Evolutionary conservation across 2,888 invertebrate genomes (phyloP).

Genomic region (Chrysotoxum bicinctum): DNA sequence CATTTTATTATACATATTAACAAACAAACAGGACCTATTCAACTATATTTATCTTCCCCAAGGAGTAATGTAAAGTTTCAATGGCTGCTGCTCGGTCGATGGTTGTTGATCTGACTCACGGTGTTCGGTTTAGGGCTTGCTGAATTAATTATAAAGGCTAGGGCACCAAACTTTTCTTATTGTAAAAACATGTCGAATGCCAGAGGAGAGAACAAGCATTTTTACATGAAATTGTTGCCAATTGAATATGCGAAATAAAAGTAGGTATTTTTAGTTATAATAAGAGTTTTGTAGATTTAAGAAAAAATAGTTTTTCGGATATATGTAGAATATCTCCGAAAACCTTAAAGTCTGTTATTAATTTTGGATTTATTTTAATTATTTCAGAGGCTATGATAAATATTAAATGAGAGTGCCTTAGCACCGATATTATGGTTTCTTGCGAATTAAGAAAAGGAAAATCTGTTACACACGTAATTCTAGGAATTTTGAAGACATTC

Average conservation of each 20-base stretch:
- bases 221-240: neutral
- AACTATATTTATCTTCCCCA: neutral
- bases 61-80: neutral
- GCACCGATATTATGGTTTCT: neutral
- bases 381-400: constrained; percentile 27
- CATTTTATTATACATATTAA: constrained; percentile 61
- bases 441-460: neutral
- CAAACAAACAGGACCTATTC: constrained; percentile 31
- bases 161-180: neutral
- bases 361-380: constrained; percentile 28
- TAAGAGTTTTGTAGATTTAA: constrained; percentile 11
- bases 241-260: constrained; percentile 38
- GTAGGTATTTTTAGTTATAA: neutral
- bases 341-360: constrained; percentile 2
- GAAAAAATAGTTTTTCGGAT: neutral
- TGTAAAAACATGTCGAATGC: constrained; percentile 9
- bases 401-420: neutral
- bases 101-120: neutral
- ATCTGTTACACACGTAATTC: neutral
- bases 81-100: neutral
- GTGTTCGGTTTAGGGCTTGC: neutral
- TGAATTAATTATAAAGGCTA: constrained; percentile 40
- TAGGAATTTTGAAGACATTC: neutral
- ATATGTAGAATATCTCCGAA: neutral
- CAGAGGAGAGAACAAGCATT: neutral